These are phyloP conservation scores for Cyrtodaria siliqua DNA, from an alignment of 2,888 invertebrate species.

Conservation along the genomic window DNA sequence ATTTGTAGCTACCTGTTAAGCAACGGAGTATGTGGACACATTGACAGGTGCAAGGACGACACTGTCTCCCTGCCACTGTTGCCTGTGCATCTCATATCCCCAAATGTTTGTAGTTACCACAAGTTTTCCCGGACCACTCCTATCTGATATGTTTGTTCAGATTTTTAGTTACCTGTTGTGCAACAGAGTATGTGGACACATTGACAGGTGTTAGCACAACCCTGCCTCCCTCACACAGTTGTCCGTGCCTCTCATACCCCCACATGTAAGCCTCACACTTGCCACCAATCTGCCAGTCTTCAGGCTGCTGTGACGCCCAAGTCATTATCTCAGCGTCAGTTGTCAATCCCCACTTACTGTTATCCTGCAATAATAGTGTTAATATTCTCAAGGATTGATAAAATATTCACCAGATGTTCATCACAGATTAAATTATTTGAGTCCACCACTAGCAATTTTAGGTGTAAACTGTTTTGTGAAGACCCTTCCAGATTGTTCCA, in stretches of 20 bases:
- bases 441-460: no score
- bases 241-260: slow-evolving; percentile 90
- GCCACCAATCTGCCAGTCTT: slow-evolving; percentile 90
- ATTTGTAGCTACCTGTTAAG: slow-evolving; percentile 85
- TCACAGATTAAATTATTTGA: no score
- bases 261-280: slow-evolving; percentile 89
- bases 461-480: no score
- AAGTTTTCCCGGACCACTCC: no score
- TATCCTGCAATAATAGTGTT: slow-evolving; percentile 86
- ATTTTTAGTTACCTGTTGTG: slow-evolving; percentile 85
- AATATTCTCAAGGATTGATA: no score
- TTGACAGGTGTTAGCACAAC: slow-evolving; percentile 78
- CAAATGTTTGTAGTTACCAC: slow-evolving; percentile 89
- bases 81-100: slow-evolving; percentile 90
- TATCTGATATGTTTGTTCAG: no score
- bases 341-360: slow-evolving; percentile 88
- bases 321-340: slow-evolving; percentile 89
- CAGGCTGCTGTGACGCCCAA: slow-evolving; percentile 89
- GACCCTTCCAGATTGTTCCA: no score
- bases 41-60: slow-evolving; percentile 77
- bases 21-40: slow-evolving; percentile 81
- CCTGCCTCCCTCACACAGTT: slow-evolving; percentile 88
- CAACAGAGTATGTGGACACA: slow-evolving; percentile 81
- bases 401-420: no score
- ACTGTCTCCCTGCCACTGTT: slow-evolving; percentile 88